Evolutionary conservation across 2,797 vertebrate genomes (phyloP), one percentile per base, ranked within the genome.

Genomic region (Sebastes trivittatus): DNA sequence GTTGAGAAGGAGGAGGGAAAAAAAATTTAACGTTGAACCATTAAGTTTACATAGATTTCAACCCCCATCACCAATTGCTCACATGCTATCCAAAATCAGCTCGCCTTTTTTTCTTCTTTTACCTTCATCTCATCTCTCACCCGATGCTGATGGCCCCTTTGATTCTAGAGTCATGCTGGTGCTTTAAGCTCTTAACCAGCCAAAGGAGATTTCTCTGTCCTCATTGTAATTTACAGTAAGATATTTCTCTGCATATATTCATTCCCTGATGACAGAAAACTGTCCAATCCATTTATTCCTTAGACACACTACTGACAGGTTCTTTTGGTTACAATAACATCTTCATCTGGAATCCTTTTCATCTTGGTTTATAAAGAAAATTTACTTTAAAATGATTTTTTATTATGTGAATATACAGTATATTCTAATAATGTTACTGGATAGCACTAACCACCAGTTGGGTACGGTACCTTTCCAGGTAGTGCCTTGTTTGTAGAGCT

Each of bases 11-110:
- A 77, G 77, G 46, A 23, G 42, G 55, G 18, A 4, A 4, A 18
- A 25, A 18, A 42, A 74, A 80, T 2, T 75, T 71, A 84, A 84
- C 4, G 34, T 66, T 69, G 78, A 84, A 78, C 72, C 84, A 84
- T 88, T 83, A 92, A 81, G 90, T 94, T 92, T 93, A 87, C 71
- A 83, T 81, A 87, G 90, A 78, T 79, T 87, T 87, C 89, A 62
- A 72, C 78, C 70, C 77, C 34, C 52, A 84, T 75, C 82, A 70
- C 86, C 81, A 25, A 80, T 75, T 78, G 78, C 74, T 80, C 46
- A 14, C 83, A 72, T 83, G 83, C 85, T 9, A 72, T 88, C 81
- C 76, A 60, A 84, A 90, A 79, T 81, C 82, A 74, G 32, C 84
- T 30, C 2, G 6, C 68, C 30, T 66, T 73, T 76, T 62, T 32